These are phyloP conservation scores for Vollenhovia emeryi DNA, from an alignment of 1,140 invertebrate genomes.

Conservation along the genomic window DNA sequence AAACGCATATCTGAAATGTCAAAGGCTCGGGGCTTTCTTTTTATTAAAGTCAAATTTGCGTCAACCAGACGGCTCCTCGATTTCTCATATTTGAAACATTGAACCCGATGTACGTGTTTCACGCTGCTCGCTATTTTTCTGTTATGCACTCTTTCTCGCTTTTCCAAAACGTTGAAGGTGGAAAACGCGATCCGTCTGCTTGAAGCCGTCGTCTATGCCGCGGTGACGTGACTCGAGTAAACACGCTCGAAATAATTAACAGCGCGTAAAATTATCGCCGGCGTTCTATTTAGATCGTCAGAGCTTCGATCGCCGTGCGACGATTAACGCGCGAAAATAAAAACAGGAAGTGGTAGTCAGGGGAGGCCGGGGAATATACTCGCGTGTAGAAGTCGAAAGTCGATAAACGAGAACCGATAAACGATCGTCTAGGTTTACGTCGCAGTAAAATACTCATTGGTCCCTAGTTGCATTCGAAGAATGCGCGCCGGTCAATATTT, in stretches of 20 bases:
- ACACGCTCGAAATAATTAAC: constrained; percentile 58
- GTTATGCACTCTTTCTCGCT: neutral
- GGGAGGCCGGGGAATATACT: too few relatives aligned
- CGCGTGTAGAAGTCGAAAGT: neutral
- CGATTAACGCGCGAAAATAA: constrained; percentile 51
- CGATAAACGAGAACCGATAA: constrained; percentile 55
- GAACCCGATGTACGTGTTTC: neutral
- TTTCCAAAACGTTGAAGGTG: neutral
- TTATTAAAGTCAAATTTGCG: neutral
- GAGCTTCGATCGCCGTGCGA: constrained; percentile 33
- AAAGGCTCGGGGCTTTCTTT: neutral
- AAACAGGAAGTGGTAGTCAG: constrained; percentile 40
- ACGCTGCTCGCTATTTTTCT: neutral
- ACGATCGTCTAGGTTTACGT: constrained; percentile 34
- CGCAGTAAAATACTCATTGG: constrained; percentile 33
- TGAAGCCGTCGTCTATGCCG: neutral
- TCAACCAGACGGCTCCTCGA: neutral
- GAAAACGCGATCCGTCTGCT: neutral
- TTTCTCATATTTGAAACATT: neutral
- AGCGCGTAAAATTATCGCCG: constrained; percentile 57
- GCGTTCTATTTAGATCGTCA: constrained; percentile 49
- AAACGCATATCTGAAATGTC: neutral
- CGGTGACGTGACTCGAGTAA: constrained; percentile 33
- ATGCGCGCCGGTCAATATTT: constrained; percentile 44
- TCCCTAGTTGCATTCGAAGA: constrained; percentile 18